Conservation (phyloP, 2,113 vertebrate species). For the Oncorhynchus tshawytscha region DNA sequence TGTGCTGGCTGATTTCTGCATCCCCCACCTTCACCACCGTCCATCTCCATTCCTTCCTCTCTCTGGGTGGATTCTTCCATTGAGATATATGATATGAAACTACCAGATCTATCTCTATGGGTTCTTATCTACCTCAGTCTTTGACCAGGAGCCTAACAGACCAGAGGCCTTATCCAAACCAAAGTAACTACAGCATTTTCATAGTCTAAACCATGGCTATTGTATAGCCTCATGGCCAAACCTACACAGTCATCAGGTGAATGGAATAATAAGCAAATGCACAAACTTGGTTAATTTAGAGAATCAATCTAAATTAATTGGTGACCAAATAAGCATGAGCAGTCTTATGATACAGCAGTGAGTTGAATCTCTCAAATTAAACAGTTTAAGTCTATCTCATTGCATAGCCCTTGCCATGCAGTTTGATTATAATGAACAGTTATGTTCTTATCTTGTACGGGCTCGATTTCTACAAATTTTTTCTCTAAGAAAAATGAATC, state of each 20-base stretch:
- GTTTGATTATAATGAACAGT: background rate
- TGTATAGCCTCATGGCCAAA: no score
- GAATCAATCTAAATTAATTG: background rate
- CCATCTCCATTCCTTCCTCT: no score
- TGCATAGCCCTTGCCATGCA: background rate
- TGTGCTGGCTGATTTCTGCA: no score
- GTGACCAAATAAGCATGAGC: slow-evolving; percentile 24
- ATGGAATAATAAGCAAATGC: no score
- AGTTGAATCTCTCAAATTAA: slow-evolving; percentile 9
- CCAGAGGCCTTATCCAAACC: background rate
- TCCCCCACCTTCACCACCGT: no score
- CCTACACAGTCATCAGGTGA: no score
- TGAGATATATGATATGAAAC: no score
- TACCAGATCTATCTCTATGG: no score
- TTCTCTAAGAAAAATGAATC: background rate
- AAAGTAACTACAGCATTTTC: slow-evolving; percentile 2
- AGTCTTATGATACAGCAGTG: background rate
- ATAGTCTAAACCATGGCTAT: background rate
- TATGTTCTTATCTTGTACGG: background rate
- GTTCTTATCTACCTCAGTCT: slow-evolving; percentile 10
- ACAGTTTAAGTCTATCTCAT: background rate
- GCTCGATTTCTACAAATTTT: slow-evolving; percentile 2
- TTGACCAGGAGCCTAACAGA: background rate
- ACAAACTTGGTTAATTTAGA: no score
- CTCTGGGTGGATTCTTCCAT: no score